Base-by-base conservation (phyloP, 2,113 vertebrate genomes). In the Crocuta crocuta region DNA sequence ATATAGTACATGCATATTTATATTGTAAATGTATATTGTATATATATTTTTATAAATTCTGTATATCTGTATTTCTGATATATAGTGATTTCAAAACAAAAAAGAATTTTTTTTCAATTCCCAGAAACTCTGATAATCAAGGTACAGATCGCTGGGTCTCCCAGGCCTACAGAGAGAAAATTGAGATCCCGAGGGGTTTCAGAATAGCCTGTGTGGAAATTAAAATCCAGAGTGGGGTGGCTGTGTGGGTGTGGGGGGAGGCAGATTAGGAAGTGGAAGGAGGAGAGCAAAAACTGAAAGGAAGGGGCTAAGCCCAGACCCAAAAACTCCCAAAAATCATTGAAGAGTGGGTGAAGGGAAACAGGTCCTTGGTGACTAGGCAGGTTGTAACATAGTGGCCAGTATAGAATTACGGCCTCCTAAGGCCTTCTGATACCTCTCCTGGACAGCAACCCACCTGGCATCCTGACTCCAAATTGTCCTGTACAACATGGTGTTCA, bases 191-290 rank as follows among this genome's bases (percentile, higher is more conserved):
- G 28, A 17, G 11, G 15, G 1, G 15, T 21, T 58, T 11, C 70
- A 15, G 48, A 48, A 45, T 24, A 55, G 65, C 23, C 33, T 7
- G 24, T 0, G 0, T 4, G 26, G 28, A 5, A n/a, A 19, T 28
- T n/a, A 33, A 39, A 63, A 43, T 50, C 31, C 43, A 78, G 74
- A 24, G 43, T 17, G 7, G 26, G 17, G n/a, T n/a, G n/a, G 26
- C 4, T 17, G 43, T 48, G 7, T 13, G 26, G 28, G 4, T 78
- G 26, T 48, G 13, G 13, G 26, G 26, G 26, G 43, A 78, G 43
- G 26, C 15, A 78, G 26, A 78, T 50, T 79, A 5, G 31, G 17
- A 53, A 79, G 31, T 21, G 24, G 16, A 45, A 3, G 19, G 21
- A 28, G 80, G 39, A 23, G 12, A 4, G 16, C 10, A 45, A 24